Conservation (phyloP, 1,140 invertebrate species). For the Nixonia krombeini region DNA sequence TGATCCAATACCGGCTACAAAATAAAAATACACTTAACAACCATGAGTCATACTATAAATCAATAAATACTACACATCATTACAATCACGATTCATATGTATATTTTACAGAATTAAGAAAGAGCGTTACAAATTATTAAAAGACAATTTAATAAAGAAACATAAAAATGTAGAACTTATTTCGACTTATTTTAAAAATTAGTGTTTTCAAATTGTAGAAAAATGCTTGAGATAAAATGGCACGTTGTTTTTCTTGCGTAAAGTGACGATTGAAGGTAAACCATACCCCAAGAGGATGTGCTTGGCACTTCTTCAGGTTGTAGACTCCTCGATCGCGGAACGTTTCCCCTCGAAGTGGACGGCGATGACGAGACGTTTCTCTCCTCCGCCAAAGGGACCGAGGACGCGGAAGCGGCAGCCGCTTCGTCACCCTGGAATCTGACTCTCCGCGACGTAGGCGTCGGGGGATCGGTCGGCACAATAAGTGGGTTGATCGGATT, state of each 20-base stretch:
- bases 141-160: too few species aligned
- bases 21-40: too few species aligned
- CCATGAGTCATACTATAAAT: too few species aligned
- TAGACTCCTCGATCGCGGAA: constrained; percentile 64
- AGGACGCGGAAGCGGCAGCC: constrained; percentile 56
- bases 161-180: too few species aligned
- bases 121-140: background rate
- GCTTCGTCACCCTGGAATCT: constrained; percentile 78
- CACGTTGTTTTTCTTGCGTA: background rate
- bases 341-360: constrained; percentile 59
- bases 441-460: constrained; percentile 70
- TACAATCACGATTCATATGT: background rate
- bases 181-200: too few species aligned
- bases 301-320: constrained; percentile 66
- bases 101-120: background rate
- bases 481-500: constrained; percentile 35
- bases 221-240: constrained; percentile 5
- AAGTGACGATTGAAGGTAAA: background rate
- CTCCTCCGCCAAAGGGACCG: constrained; percentile 30
- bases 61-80: too few species aligned
- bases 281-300: constrained; percentile 67
- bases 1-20: constrained; percentile 43
- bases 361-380: constrained; percentile 63
- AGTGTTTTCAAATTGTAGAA: too few species aligned
- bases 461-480: constrained; percentile 54